These are phyloP conservation scores for Stichopus horrens DNA, from an alignment of 53 echinoderm and acorn worm species.

Conservation along the genomic window DNA sequence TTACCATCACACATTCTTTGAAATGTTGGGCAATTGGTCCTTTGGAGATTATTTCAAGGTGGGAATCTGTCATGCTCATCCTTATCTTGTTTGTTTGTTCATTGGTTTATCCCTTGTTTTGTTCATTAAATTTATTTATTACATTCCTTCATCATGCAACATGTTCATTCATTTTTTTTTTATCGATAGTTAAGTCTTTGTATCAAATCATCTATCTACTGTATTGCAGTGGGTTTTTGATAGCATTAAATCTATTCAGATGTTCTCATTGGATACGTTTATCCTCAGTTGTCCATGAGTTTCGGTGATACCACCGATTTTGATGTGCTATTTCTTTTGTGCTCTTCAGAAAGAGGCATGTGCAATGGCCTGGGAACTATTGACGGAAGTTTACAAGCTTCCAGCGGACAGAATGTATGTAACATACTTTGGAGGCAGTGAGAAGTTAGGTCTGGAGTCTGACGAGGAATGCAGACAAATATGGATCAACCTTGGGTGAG, in stretches of 20 bases:
- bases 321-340: not conserved
- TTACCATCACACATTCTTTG: constrained; percentile 99
- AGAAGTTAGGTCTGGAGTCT: constrained; percentile 63
- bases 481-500: constrained; percentile 95
- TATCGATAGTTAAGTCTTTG: too few species aligned
- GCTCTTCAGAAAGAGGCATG: constrained; percentile 77
- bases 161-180: too few species aligned
- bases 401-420: constrained; percentile 86
- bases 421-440: constrained; percentile 90
- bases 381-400: constrained; percentile 79
- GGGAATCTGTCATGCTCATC: not conserved
- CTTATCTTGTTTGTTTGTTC: not conserved
- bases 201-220: too few species aligned
- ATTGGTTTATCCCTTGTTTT: not conserved
- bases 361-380: constrained; percentile 77
- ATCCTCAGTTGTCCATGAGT: too few species aligned
- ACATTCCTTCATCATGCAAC: too few species aligned
- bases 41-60: constrained; percentile 99
- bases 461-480: constrained; percentile 86
- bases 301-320: too few species aligned
- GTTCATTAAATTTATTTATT: too few species aligned
- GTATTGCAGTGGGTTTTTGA: too few species aligned
- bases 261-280: too few species aligned
- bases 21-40: constrained; percentile 99
- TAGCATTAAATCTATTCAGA: too few species aligned